These are phyloP conservation scores for Scophthalmus maximus DNA, from an alignment of 2,113 vertebrate species.

Conservation along the genomic window DNA sequence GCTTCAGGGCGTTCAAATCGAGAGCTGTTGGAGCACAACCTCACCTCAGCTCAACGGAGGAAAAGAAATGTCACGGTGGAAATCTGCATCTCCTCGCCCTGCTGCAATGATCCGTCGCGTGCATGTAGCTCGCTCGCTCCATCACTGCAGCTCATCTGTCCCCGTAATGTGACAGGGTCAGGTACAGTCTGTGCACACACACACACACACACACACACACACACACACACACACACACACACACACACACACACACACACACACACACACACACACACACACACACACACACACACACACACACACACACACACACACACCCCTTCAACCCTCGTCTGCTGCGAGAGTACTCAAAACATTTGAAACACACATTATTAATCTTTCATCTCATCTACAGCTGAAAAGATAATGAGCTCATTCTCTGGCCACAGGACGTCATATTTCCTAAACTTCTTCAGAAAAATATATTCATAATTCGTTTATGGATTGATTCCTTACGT, in stretches of 20 bases:
- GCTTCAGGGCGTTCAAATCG: not conserved
- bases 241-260: too few relatives aligned
- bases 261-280: too few relatives aligned
- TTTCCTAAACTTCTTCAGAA: slow-evolving; percentile 5
- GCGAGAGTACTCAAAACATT: too few relatives aligned
- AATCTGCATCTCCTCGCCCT: slow-evolving; percentile 49
- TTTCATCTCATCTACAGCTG: slow-evolving; percentile 18
- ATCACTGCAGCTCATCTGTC: slow-evolving; percentile 50
- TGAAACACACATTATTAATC: not conserved
- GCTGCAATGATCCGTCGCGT: slow-evolving; percentile 61
- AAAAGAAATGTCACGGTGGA: slow-evolving; percentile 43
- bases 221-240: slow-evolving; percentile 5
- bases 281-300: too few relatives aligned
- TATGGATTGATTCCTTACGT: not conserved
- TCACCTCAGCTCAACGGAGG: slow-evolving; percentile 14
- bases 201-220: not conserved
- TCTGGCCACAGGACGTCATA: slow-evolving; percentile 19
- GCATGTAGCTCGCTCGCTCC: slow-evolving; percentile 20
- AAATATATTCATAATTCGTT: not conserved
- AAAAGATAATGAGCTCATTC: slow-evolving; percentile 7
- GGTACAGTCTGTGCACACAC: slow-evolving; percentile 18
- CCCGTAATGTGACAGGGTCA: slow-evolving; percentile 43
- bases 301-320: too few relatives aligned
- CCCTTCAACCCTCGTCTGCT: too few relatives aligned
- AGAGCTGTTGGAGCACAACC: slow-evolving; percentile 36